Base-by-base conservation (phyloP, 2,888 invertebrate genomes). In the Idaea dimidiata region DNA sequence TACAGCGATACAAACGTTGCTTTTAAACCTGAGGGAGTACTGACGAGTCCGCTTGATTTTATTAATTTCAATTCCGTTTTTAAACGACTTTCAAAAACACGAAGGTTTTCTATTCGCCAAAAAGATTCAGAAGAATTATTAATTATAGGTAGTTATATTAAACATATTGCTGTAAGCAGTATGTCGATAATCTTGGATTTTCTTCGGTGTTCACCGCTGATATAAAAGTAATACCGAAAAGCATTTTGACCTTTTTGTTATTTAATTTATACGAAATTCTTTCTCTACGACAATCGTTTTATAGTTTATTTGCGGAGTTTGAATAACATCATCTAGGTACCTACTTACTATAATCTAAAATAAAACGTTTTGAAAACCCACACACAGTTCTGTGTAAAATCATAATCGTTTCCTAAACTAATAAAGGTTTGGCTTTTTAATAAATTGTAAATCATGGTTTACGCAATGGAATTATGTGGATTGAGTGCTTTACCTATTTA, bases 21-120 rank as follows among this genome's bases (percentile, higher is more conserved):
- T 76, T 85, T 87, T 83, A 79, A 81, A 81, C 78, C 78, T 72
- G 72, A 71, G 77, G 79, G 79, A 76, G 74, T 77, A 78, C 76
- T 43, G 43, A 71, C 64, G 59, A 18, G 67, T 60, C 17, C 55
- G 17, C 14, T 56, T 56, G 56, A 3, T 43, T 43, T 43, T 43
- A 58, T 59, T 62, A 61, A 64, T 63, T 62, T 61, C 59, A 53
- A 66, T 63, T 59, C 59, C 32, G 61, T 43, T 60, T 59, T 65
- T 24, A 24, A 24, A 24, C 24, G 24, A n/a, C n/a, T n/a, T n/a
- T n/a, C n/a, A n/a, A n/a, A n/a, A n/a, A n/a, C n/a, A n/a, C n/a
- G n/a, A n/a, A n/a, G n/a, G n/a, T n/a, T n/a, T n/a, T n/a, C n/a
- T n/a, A n/a, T n/a, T n/a, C n/a, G n/a, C n/a, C n/a, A n/a, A n/a